Percentiles rank a stretch among this genome's conserved stretches.
Conservation (phyloP, 2,113 vertebrate genomes). For the Anguilla rostrata region DNA sequence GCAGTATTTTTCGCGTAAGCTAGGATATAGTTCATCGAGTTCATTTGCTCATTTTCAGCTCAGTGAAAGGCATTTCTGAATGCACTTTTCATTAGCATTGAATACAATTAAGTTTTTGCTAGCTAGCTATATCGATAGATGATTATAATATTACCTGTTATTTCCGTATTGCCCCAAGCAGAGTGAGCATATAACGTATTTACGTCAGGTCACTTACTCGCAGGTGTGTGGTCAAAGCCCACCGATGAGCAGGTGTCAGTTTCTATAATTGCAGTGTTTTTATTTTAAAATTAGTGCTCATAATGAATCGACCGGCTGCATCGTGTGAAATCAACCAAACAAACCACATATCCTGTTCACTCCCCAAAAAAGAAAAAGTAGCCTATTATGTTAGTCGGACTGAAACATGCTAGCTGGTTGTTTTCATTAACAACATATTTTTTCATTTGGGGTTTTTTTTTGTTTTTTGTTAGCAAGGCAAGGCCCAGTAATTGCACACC, state of each 20-base stretch:
- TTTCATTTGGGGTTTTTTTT: too few relatives aligned
- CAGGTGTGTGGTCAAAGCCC: background rate
- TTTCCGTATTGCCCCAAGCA: too few relatives aligned
- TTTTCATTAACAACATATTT: background rate
- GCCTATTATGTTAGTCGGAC: background rate
- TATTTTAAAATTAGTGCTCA: background rate
- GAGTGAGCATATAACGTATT: background rate
- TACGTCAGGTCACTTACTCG: background rate
- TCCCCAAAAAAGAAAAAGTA: too few relatives aligned
- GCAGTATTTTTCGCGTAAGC: background rate
- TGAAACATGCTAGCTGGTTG: background rate
- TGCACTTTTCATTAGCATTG: background rate
- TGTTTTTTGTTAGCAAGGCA: too few relatives aligned
- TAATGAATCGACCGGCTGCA: background rate
- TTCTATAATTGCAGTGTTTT: background rate
- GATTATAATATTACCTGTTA: too few relatives aligned
- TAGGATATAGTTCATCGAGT: background rate
- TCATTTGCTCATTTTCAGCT: background rate
- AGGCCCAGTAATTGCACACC: too few relatives aligned
- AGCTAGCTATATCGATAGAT: too few relatives aligned
- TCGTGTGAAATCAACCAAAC: background rate
- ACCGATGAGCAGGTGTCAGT: background rate
- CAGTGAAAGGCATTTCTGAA: background rate
- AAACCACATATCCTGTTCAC: too few relatives aligned
- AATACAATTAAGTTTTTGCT: background rate